Percentiles rank a stretch among this genome's conserved stretches.
Evolutionary conservation across 2,888 invertebrate genomes (phyloP).

Genomic region (Trissonchulus sp.): DNA sequence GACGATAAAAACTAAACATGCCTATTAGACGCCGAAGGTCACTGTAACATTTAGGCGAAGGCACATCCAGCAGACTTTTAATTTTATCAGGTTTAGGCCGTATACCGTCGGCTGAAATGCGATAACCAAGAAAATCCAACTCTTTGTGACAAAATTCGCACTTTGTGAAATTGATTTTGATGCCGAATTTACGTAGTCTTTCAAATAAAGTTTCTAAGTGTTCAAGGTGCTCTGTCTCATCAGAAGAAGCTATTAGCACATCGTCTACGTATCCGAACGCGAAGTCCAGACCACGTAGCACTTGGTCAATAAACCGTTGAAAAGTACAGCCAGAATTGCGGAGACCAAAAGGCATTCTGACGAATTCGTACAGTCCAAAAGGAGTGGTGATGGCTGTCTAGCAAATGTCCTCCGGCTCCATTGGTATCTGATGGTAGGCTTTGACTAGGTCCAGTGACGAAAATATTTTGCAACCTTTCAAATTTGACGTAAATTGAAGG

Average conservation of each 20-base stretch:
- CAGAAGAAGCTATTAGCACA: not conserved
- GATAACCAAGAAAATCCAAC: not conserved
- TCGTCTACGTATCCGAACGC: not conserved
- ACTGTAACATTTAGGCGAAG: not conserved
- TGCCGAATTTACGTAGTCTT: not conserved
- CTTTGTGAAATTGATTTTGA: not conserved
- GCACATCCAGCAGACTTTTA: not conserved
- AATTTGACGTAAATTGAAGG: constrained; percentile 17
- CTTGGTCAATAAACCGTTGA: constrained; percentile 15
- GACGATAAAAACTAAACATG: not conserved
- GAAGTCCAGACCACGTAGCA: constrained; percentile 7
- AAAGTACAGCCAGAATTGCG: constrained; percentile 2
- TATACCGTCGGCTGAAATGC: not conserved
- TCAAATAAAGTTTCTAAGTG: constrained; percentile 8
- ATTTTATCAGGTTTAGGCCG: too few species aligned
- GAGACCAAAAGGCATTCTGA: constrained; percentile 10
- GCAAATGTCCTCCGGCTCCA: constrained; percentile 23
- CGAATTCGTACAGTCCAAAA: constrained; percentile 18
- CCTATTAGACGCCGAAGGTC: not conserved
- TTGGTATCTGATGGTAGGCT: constrained; percentile 22
- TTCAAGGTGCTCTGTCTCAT: too few species aligned
- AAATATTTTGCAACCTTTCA: constrained; percentile 18
- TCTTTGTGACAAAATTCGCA: not conserved
- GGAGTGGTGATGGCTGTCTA: constrained; percentile 24
- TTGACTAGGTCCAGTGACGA: too few species aligned